phyloP scores from a whole-genome alignment of 2,113 vertebrate genomes.

The Corythaeola cristata region DNA sequence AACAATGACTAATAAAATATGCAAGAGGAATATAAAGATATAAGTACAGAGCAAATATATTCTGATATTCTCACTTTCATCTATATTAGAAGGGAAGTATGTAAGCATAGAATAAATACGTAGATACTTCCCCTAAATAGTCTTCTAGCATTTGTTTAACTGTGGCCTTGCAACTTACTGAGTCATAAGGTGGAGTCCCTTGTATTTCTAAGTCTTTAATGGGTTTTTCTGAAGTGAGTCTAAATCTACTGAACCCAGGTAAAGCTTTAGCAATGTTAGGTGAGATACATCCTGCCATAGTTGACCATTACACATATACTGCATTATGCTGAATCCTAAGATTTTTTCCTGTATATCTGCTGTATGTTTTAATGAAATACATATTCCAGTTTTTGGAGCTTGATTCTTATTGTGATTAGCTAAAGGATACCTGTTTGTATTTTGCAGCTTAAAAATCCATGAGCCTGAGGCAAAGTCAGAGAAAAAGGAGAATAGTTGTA shows the following conservation, averaged over 20 bases:
- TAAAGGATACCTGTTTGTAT: neutral
- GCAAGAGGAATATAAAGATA: neutral
- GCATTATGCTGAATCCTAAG: neutral
- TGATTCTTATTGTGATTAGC: neutral
- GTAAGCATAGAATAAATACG: neutral
- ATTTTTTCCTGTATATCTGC: neutral
- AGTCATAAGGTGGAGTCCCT: neutral
- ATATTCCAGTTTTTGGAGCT: neutral
- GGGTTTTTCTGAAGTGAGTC: neutral
- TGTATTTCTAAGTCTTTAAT: neutral
- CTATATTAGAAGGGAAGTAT: neutral
- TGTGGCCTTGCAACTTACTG: neutral
- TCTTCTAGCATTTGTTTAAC: neutral
- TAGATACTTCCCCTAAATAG: neutral
- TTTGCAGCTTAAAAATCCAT: neutral
- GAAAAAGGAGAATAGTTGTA: neutral
- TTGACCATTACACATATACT: neutral
- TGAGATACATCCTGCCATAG: neutral
- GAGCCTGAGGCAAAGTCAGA: neutral
- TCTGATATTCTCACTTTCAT: neutral
- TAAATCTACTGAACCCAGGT: neutral
- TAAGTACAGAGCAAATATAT: neutral
- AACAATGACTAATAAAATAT: neutral
- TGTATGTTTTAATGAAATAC: neutral
- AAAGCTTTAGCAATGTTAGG: neutral